A percentile compares a stretch with the other conserved stretches of the same genome.
These are phyloP conservation scores for Coptodon rendalli DNA, from an alignment of 2,113 vertebrate genomes.

Conservation along the genomic window DNA sequence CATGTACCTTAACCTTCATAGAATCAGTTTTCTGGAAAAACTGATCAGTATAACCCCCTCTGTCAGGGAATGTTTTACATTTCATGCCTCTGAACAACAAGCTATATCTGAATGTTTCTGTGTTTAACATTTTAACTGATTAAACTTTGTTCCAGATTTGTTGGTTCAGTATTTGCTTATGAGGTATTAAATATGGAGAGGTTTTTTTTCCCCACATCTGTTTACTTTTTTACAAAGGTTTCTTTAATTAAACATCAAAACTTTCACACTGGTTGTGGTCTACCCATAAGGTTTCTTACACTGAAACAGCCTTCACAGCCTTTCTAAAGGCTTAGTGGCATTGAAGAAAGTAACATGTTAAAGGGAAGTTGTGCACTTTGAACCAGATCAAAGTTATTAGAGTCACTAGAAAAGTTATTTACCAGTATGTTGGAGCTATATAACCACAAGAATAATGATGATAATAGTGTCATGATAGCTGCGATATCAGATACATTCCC, in stretches of 20 bases:
- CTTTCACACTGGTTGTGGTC: background rate
- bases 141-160: slow-evolving; percentile 21
- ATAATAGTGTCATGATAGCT: background rate
- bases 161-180: background rate
- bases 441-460: background rate
- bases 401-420: background rate
- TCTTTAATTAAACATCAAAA: background rate
- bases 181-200: background rate
- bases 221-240: background rate
- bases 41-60: background rate
- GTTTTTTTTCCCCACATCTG: fast-evolving
- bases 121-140: slow-evolving; percentile 26
- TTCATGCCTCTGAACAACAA: slow-evolving; percentile 36
- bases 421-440: background rate
- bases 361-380: background rate
- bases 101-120: slow-evolving; percentile 17
- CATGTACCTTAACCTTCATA: background rate
- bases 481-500: background rate
- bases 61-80: slow-evolving; percentile 19
- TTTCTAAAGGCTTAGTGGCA: background rate
- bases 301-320: background rate
- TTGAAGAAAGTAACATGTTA: background rate
- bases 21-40: background rate
- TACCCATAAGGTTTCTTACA: background rate
- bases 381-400: background rate